A percentile compares a stretch with the other conserved stretches of the same genome.
These are phyloP conservation scores for Darevskia mixta DNA, from an alignment of 2,797 vertebrate species.

Conservation along the genomic window DNA sequence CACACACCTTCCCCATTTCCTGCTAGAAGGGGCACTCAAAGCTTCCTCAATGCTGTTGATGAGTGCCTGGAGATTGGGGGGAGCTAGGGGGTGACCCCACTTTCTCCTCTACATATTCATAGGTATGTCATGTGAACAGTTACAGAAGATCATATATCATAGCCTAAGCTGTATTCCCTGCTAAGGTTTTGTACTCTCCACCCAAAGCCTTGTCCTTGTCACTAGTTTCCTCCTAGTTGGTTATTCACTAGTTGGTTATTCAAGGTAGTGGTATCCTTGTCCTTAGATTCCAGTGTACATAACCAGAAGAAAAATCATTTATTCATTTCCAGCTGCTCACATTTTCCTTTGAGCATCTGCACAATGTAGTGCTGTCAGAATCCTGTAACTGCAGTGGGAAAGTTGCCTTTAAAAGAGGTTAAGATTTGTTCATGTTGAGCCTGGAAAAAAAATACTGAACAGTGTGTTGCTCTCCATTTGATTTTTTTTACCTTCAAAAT, in stretches of 20 bases:
- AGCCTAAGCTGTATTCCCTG: background rate
- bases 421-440: constrained; percentile 43
- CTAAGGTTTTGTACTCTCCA: background rate
- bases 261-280: constrained; percentile 1
- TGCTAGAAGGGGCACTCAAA: too few species aligned
- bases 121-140: background rate
- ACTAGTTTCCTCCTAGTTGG: constrained; percentile 35
- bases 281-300: background rate
- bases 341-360: constrained; percentile 48
- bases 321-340: constrained; percentile 34
- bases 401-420: constrained; percentile 29
- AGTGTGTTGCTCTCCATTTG: background rate
- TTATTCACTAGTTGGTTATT: too few species aligned
- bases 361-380: background rate
- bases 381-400: constrained; percentile 26
- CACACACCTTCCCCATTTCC: too few species aligned
- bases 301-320: constrained; percentile 29
- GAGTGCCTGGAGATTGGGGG: background rate
- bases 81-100: too few species aligned
- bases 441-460: constrained; percentile 43
- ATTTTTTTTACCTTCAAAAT: constrained; percentile 14
- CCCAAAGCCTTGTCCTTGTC: background rate
- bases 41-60: background rate
- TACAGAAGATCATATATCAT: background rate
- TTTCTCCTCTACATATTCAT: background rate